Base-by-base conservation (phyloP, 2,888 invertebrate genomes). In the Acanthosepion pharaonis region DNA sequence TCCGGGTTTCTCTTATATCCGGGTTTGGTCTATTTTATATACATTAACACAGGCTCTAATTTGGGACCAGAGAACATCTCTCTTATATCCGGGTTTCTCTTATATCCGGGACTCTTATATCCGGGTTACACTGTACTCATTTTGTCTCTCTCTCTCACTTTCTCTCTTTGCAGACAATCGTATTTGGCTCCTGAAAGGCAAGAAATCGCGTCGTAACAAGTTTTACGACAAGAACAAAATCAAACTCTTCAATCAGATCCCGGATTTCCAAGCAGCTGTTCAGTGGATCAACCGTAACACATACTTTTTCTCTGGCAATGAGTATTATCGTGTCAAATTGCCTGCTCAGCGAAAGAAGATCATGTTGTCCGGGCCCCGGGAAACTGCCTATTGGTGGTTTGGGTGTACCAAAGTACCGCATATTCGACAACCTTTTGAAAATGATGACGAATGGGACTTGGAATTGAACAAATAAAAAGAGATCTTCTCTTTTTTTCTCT, bases 371-470 rank as follows among this genome's bases (percentile, higher is more conserved):
- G 94, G 94, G 9, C 94, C 94, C 20, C 48, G 91, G 8, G 91
- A 92, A 25, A 94, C 94, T 15, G 94, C 94, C 1, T 92, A 94
- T 49, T 94, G 92, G 49, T 94, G 94, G 94, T 94, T 94, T 64
- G 94, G 94, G 0, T 94, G 94, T 25, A 94, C 48, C n/a, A 53
- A 92, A 23, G 49, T 92, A 18, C 92, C 92, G 28, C 92, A 92
- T 49, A 92, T 92, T 49, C 92, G 92, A 49, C 92, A 92, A 48
- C 92, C 92, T 4, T 92, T 92, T 6, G 92, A 92, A 92, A 49
- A 42, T 48, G 92, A 92, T 23, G 49, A 92, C 0, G 92, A 49
- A 49, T 92, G 92, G 92, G 92, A 92, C 8, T 49, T 92, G 48
- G 92, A 92, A 92, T 28, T 92, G 25, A 92, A 48, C 48, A 48